Evolutionary conservation across 2,113 vertebrate species (phyloP).

Genomic region (Upupa epops): DNA sequence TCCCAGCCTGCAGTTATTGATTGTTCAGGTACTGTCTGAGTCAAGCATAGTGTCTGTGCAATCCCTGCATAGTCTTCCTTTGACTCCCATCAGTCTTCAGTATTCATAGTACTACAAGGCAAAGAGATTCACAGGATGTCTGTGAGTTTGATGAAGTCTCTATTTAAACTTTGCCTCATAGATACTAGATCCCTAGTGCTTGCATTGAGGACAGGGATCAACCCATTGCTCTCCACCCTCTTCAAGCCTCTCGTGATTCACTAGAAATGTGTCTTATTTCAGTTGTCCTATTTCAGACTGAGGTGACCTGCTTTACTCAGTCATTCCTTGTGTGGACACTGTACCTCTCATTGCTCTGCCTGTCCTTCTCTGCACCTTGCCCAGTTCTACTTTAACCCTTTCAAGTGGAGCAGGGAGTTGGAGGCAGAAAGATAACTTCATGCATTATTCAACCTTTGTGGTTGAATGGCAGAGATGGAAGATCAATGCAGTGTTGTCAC

Average conservation of each 20-base stretch:
- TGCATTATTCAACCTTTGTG: background rate
- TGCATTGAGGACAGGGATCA: background rate
- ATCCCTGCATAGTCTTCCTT: background rate
- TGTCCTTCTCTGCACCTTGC: background rate
- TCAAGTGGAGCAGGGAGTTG: background rate
- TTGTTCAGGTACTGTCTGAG: fast-evolving
- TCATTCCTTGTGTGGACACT: background rate
- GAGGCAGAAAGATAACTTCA: background rate
- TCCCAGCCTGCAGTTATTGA: background rate
- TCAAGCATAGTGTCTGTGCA: fast-evolving
- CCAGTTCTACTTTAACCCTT: background rate
- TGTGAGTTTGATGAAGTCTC: background rate
- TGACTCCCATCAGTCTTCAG: background rate
- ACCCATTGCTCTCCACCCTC: fast-evolving
- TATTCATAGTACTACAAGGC: background rate
- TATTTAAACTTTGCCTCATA: background rate
- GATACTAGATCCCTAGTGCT: background rate
- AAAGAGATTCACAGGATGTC: background rate
- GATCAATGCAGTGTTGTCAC: background rate
- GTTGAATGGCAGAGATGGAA: background rate
- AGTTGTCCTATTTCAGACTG: background rate
- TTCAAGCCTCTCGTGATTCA: background rate
- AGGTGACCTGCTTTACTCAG: background rate
- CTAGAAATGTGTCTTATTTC: background rate
- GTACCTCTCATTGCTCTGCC: background rate